These are phyloP conservation scores for Bos indicus DNA, from an alignment of 2,113 vertebrate genomes.

Conservation along the genomic window DNA sequence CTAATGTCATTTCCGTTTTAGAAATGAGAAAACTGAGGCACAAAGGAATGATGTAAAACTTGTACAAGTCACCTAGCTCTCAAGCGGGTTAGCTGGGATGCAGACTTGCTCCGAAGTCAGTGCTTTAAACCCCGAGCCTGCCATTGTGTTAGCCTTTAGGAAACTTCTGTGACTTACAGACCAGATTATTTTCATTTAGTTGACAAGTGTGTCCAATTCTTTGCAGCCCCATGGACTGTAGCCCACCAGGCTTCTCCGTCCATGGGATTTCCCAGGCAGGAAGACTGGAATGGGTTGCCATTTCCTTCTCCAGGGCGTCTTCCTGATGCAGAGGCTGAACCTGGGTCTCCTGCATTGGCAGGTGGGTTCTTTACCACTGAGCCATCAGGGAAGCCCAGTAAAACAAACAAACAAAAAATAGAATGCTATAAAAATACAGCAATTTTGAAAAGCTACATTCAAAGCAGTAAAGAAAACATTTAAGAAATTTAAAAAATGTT, in stretches of 20 bases:
- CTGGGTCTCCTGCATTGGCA: background rate
- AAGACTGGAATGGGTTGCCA: background rate
- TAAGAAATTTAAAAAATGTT: accelerated
- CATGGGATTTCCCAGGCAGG: background rate
- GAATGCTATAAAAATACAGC: background rate
- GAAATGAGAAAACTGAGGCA: background rate
- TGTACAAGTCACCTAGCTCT: background rate
- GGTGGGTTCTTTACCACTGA: background rate
- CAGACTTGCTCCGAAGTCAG: background rate
- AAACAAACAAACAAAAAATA: background rate
- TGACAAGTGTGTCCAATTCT: background rate
- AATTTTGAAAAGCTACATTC: background rate
- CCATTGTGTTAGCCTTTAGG: background rate
- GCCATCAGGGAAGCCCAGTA: background rate
- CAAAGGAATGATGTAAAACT: background rate
- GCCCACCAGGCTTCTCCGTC: background rate
- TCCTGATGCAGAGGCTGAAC: background rate
- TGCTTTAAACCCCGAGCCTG: background rate
- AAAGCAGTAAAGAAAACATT: background rate
- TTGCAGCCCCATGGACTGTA: background rate
- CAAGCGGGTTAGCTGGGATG: background rate
- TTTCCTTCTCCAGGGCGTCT: background rate
- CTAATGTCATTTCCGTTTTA: background rate
- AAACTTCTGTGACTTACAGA: background rate
- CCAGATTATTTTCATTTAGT: background rate